These are phyloP conservation scores for Girardinus metallicus DNA, from an alignment of 2,797 vertebrate genomes.

Conservation along the genomic window DNA sequence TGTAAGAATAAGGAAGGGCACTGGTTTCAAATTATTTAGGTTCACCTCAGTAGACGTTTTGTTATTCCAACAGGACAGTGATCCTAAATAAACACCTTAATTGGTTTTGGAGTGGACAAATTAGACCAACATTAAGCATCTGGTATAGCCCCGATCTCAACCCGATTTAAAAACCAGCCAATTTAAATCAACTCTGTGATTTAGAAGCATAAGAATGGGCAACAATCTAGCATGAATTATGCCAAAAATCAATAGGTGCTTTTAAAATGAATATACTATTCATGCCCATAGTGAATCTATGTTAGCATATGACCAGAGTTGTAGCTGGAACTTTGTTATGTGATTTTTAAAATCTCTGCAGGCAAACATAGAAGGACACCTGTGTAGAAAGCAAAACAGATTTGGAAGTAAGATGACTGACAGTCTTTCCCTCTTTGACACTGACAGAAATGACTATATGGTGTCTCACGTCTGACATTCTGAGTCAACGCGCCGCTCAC, in stretches of 20 bases:
- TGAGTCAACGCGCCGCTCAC: slow-evolving; percentile 59
- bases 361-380: slow-evolving; percentile 15
- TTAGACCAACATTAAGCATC: not conserved
- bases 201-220: not conserved
- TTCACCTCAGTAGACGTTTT: not conserved
- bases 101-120: not conserved
- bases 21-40: not conserved
- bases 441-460: slow-evolving; percentile 47
- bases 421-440: slow-evolving; percentile 24
- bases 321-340: not conserved
- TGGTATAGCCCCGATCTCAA: not conserved
- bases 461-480: slow-evolving; percentile 60
- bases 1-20: not conserved
- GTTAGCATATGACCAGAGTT: not conserved
- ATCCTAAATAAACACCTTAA: not conserved
- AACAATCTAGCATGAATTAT: not conserved
- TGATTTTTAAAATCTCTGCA: not conserved
- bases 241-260: not conserved
- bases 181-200: not conserved
- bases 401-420: slow-evolving; percentile 13
- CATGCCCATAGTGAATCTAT: not conserved
- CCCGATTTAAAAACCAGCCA: not conserved
- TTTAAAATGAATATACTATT: not conserved
- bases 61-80: not conserved
- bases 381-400: slow-evolving; percentile 10